A percentile compares a stretch with the other conserved stretches of the same genome.
phyloP scores from a whole-genome alignment of 2,797 vertebrate species.

The Eurystomus glaucurus region DNA sequence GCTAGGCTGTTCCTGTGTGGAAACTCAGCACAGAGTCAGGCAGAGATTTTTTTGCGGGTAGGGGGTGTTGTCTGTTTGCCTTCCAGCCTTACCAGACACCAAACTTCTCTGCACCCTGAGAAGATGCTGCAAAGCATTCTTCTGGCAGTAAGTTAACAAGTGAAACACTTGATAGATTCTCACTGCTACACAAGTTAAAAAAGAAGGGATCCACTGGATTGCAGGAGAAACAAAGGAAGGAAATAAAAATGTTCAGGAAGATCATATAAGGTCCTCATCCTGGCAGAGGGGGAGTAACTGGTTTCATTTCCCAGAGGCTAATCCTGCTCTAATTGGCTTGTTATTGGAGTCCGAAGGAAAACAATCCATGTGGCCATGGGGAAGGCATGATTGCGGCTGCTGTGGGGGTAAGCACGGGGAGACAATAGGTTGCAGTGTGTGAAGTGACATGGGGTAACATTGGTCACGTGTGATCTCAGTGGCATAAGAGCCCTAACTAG shows the following conservation, averaged over 20 bases:
- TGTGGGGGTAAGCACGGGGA: not conserved
- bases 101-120: conserved; percentile 20
- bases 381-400: not conserved
- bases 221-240: conserved; percentile 53
- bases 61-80: not conserved
- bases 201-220: conserved; percentile 21
- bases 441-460: not conserved
- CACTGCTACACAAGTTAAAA: conserved; percentile 61
- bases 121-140: not conserved
- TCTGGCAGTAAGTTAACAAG: conserved; percentile 24
- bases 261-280: not conserved
- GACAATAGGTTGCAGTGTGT: not conserved
- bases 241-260: conserved; percentile 42
- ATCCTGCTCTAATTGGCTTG: conserved; percentile 49
- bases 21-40: not conserved
- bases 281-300: not conserved
- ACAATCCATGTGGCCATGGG: not conserved
- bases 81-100: not conserved
- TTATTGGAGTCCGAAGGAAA: conserved; percentile 40
- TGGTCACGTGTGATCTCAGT: not conserved
- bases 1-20: not conserved
- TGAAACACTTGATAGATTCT: conserved; percentile 28
- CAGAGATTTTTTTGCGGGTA: not conserved
- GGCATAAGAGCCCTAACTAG: fast-evolving
- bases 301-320: conserved; percentile 51